A percentile compares a stretch with the other conserved stretches of the same genome.
Evolutionary conservation across 2,113 vertebrate genomes (phyloP).

Genomic region (Lycaon pictus): DNA sequence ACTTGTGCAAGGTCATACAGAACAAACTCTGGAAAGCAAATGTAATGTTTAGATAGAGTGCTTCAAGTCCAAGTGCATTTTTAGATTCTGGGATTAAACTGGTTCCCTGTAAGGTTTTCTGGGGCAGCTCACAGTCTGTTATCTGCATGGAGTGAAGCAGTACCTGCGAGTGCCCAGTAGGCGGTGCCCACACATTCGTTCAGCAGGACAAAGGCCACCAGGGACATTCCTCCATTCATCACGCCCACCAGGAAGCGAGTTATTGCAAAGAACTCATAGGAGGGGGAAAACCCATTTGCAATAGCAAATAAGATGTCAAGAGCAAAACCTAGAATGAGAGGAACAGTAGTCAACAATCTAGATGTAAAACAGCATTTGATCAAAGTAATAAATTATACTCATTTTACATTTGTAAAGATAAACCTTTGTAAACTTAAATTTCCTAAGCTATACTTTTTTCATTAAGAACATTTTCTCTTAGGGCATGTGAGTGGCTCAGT

Average conservation of each 20-base stretch:
- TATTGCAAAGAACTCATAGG: conserved; percentile 87
- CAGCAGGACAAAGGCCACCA: conserved; percentile 91
- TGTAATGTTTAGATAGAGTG: not conserved
- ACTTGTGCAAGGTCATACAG: not conserved
- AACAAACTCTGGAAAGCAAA: not conserved
- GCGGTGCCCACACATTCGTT: conserved; percentile 91
- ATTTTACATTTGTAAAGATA: not conserved
- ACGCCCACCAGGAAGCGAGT: conserved; percentile 90
- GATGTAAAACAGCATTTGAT: conserved; percentile 36
- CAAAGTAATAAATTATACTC: conserved; percentile 14
- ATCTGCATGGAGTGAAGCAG: not conserved
- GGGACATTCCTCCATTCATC: conserved; percentile 92
- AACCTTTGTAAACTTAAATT: conserved; percentile 30
- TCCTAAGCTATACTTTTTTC: not conserved
- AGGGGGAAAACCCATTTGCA: conserved; percentile 89
- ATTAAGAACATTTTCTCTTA: too few species aligned
- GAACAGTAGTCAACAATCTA: conserved; percentile 48
- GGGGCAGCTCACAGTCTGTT: not conserved
- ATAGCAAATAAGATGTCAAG: conserved; percentile 90
- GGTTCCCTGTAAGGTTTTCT: not conserved
- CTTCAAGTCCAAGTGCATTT: not conserved
- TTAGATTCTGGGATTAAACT: not conserved
- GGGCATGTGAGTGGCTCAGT: too few species aligned
- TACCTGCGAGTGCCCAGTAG: conserved; percentile 92
- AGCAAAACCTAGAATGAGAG: conserved; percentile 87